A percentile compares a stretch with the other conserved stretches of the same genome.
Evolutionary conservation across 2,113 vertebrate genomes (phyloP).

Genomic region (Ceratotherium simum): DNA sequence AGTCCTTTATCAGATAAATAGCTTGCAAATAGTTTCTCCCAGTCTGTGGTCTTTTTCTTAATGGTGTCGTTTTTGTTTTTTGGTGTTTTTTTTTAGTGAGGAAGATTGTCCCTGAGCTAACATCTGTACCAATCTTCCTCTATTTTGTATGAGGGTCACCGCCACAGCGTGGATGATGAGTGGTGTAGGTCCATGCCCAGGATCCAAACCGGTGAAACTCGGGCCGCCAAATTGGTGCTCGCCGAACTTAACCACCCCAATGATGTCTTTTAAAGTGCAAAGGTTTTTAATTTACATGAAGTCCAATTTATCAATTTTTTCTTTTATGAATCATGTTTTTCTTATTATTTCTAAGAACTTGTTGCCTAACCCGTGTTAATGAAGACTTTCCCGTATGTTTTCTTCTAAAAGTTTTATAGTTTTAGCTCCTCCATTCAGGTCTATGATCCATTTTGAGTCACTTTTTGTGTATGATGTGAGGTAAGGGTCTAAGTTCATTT

Average conservation of each 20-base stretch:
- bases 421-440: background rate
- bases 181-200: no score
- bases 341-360: background rate
- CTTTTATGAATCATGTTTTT: background rate
- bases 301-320: background rate
- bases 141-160: no score
- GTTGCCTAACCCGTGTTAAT: background rate
- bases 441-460: background rate
- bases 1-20: background rate
- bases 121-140: no score
- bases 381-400: background rate
- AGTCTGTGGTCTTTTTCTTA: no score
- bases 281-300: background rate
- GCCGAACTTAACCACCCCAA: no score
- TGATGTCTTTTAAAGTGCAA: background rate
- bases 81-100: no score
- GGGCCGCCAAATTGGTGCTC: no score
- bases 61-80: no score
- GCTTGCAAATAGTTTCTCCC: background rate
- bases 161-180: no score
- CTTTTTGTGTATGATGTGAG: background rate
- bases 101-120: no score
- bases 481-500: background rate
- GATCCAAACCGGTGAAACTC: no score
- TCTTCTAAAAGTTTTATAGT: background rate